Conservation (phyloP, 2,888 invertebrate genomes). For the Brachynemurus nebulosus region DNA sequence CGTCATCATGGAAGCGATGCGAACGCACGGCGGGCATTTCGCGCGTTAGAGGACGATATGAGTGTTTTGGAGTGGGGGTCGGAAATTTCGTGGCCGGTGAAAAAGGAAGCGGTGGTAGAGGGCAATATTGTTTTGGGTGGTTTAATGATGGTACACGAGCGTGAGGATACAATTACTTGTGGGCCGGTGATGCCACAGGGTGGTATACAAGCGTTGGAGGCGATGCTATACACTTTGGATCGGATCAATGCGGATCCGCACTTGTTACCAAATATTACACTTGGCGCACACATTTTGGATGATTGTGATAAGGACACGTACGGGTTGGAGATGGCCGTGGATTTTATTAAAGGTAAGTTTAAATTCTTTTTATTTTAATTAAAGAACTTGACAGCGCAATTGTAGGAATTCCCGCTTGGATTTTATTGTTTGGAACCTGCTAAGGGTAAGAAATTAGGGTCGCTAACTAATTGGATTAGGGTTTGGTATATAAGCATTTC, state of each 20-base stretch:
- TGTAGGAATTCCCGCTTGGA: no score
- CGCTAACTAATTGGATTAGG: no score
- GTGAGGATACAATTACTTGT: conserved; percentile 66
- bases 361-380: conserved; percentile 4
- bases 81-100: conserved; percentile 50
- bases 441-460: no score
- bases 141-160: conserved; percentile 84
- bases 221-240: conserved; percentile 79
- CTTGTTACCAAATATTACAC: conserved; percentile 53
- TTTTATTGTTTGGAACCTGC: no score
- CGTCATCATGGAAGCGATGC: background rate
- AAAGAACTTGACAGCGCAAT: no score
- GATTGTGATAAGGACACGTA: conserved; percentile 89
- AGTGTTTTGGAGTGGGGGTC: background rate
- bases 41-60: conserved; percentile 6
- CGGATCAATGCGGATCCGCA: conserved; percentile 44
- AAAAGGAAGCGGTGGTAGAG: conserved; percentile 65
- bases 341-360: conserved; percentile 79
- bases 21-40: conserved; percentile 3
- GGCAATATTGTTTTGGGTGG: conserved; percentile 77
- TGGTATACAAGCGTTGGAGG: conserved; percentile 70
- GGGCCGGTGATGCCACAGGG: conserved; percentile 86
- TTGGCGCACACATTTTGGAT: conserved; percentile 78
- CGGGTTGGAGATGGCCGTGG: conserved; percentile 82
- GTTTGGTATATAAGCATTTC: no score